Evolutionary conservation across 2,888 invertebrate species (phyloP), one percentile per base, ranked within the genome.

Genomic region (Melikaiella ostensackeni): DNA sequence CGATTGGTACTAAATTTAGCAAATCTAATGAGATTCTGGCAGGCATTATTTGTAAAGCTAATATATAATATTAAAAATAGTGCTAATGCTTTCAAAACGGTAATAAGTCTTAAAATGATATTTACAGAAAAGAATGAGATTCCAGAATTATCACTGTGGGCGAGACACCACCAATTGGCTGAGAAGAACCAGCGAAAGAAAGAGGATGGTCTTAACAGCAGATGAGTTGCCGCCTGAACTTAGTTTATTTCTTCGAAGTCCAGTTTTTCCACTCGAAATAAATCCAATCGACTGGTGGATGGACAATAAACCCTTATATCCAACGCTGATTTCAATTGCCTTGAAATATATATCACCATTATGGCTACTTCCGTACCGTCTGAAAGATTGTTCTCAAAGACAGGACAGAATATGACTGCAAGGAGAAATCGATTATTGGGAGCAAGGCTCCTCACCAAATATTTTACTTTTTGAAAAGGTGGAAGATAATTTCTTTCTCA

Each of bases 191-290:
- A 55, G 9, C 55, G 9, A 21, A 55, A 21, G 9, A 55, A 21
- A 21, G 21, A 55, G 1, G n/a, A 55, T 21, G 2, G n/a, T n/a
- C n/a, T n/a, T 21, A 55, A 21, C 9, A 55, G 55, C 5, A 55
- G n/a, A 21, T 3, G 55, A 55, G 9, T 21, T 4, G 87, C 86
- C 77, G 86, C 85, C 19, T 86, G 85, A 1, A 75, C 74, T 63
- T 86, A 87, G 50, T 84, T 82, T 73, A 77, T 64, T 21, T 81
- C 78, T 21, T 21, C n/a, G 55, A 55, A 75, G 74, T 55, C 64
- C 80, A 7, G 33, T 78, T 57, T 74, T 77, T 73, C 55, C 76
- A 21, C 70, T 79, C 76, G 7, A 61, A 16, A 57, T 55, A 24
- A 30, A 82, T 78, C 78, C 79, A 0, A 59, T 83, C 13, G 6